Conservation (phyloP, 2,113 vertebrate genomes). For the Phrynosoma blainvillii region DNA sequence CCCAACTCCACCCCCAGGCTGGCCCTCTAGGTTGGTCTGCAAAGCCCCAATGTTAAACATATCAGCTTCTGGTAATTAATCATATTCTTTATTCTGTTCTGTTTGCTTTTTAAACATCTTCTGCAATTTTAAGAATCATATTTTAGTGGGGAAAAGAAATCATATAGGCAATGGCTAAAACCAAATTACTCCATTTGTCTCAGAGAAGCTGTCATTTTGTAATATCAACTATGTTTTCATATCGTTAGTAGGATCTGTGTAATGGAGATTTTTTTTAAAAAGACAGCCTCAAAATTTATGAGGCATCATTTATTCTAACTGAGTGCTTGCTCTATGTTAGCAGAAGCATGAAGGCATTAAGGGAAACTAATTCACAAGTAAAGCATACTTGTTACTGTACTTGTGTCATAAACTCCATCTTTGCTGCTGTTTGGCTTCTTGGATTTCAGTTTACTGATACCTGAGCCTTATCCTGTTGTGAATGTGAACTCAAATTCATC, state of each 20-base stretch:
- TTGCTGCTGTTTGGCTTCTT: not conserved
- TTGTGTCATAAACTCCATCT: not conserved
- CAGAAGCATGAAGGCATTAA: conserved; percentile 22
- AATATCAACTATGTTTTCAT: conserved; percentile 15
- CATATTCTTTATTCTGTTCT: not conserved
- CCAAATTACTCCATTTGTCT: conserved; percentile 10
- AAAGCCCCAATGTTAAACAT: not conserved
- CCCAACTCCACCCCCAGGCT: no score
- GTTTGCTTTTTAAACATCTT: not conserved
- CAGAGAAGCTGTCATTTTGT: conserved; percentile 11
- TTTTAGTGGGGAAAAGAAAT: not conserved
- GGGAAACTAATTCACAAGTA: conserved; percentile 21
- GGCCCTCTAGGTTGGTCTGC: no score
- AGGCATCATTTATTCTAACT: conserved; percentile 33
- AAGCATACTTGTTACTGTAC: not conserved
- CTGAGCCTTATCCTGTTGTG: not conserved
- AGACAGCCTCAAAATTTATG: conserved; percentile 14
- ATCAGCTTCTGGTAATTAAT: conserved; percentile 1
- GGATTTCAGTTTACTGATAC: not conserved
- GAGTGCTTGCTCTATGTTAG: conserved; percentile 4
- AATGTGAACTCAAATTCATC: not conserved
- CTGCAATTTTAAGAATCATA: not conserved
- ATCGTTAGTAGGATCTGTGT: conserved; percentile 29
- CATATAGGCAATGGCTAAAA: not conserved
- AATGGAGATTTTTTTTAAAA: conserved; percentile 31